phyloP scores from a whole-genome alignment of 2,888 invertebrate species.

The Sinelater perroti region DNA sequence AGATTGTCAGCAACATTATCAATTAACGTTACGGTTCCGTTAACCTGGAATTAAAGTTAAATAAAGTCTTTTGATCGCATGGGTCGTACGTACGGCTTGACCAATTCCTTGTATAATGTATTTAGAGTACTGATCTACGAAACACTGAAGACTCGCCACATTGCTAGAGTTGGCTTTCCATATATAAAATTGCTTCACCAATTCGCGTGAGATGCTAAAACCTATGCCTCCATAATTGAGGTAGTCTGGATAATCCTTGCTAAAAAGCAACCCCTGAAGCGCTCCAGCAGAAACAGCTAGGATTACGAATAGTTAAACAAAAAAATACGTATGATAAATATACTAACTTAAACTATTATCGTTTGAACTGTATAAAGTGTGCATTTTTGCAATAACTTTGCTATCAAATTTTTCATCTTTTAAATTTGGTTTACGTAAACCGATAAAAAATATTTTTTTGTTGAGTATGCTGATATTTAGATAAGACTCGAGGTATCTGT shows the following conservation, averaged over 20 bases:
- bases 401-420: neutral
- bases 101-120: neutral
- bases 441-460: neutral
- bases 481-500: conserved; percentile 4
- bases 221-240: conserved; percentile 11
- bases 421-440: neutral
- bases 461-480: neutral
- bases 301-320: neutral
- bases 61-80: neutral
- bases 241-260: conserved; percentile 1
- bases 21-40: neutral
- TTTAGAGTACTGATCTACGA: neutral
- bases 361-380: neutral
- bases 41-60: too few relatives aligned
- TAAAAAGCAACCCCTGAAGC: conserved; percentile 7
- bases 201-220: neutral
- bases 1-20: neutral
- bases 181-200: neutral
- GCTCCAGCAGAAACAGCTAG: conserved; percentile 11
- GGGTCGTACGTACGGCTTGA: neutral
- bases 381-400: neutral
- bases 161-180: neutral
- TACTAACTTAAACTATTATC: conserved; percentile 1
- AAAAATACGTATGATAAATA: neutral
- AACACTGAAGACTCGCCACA: neutral